Percentiles rank a stretch among this genome's conserved stretches.
Conservation (phyloP, 2,113 vertebrate genomes). For the Haliaeetus leucogaster region DNA sequence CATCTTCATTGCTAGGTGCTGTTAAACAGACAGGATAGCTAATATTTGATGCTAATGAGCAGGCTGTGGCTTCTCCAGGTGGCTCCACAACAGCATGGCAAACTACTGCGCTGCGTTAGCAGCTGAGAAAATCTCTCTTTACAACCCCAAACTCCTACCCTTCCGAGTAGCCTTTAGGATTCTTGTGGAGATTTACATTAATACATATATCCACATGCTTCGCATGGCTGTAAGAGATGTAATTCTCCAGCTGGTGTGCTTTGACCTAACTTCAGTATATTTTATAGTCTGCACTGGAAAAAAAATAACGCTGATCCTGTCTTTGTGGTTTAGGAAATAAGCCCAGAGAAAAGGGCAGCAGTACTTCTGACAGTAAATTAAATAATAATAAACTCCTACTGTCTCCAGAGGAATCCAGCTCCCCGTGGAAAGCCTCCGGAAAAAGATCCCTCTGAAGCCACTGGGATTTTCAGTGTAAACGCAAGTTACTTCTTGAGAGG, state of each 20-base stretch:
- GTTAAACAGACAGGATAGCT: not conserved
- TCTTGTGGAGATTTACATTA: accelerated
- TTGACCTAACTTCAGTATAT: not conserved
- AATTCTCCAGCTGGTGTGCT: not conserved
- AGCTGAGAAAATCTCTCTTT: not conserved
- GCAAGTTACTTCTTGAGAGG: not conserved
- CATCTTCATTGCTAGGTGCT: not conserved
- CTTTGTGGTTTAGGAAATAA: not conserved
- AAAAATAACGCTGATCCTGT: not conserved
- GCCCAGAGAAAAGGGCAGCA: not conserved
- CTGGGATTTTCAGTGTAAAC: not conserved
- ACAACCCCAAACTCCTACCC: not conserved
- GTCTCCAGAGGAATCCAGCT: not conserved
- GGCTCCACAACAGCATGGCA: not conserved
- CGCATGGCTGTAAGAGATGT: accelerated
- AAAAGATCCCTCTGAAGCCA: not conserved
- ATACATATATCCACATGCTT: accelerated
- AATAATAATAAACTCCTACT: not conserved
- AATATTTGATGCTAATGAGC: not conserved
- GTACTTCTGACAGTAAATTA: not conserved
- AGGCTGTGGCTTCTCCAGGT: not conserved
- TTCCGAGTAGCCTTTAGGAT: accelerated
- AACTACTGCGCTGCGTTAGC: not conserved
- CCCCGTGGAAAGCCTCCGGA: not conserved
- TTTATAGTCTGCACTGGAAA: not conserved